Conservation (phyloP, 1,140 invertebrate genomes). For the Triops cancriformis region DNA sequence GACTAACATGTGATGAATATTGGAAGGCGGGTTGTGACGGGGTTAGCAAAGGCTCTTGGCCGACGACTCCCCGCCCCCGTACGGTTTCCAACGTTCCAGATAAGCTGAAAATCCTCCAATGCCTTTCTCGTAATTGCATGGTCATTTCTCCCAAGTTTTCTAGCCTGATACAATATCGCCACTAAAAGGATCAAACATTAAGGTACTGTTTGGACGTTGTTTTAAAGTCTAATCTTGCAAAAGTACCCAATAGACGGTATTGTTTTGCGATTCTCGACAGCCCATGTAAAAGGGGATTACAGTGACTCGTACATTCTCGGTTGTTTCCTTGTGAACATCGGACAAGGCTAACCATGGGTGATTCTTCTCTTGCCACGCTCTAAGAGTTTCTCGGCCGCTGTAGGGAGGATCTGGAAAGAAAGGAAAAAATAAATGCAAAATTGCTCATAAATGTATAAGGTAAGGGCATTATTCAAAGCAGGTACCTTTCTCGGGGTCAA, state of each 20-base stretch:
- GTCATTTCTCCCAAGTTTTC: constrained; percentile 84
- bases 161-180: constrained; percentile 89
- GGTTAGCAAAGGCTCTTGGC: constrained; percentile 87
- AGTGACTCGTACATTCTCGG: constrained; percentile 87
- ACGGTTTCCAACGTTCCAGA: constrained; percentile 92
- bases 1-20: constrained; percentile 90
- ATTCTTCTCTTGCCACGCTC: constrained; percentile 94
- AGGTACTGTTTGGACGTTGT: constrained; percentile 26
- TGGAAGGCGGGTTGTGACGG: constrained; percentile 86
- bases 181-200: constrained; percentile 49
- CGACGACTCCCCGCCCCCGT: constrained; percentile 84
- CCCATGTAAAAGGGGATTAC: constrained; percentile 98
- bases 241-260: constrained; percentile 82
- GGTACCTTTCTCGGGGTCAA: constrained; percentile 64
- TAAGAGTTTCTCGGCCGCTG: constrained; percentile 75
- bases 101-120: constrained; percentile 93
- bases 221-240: constrained; percentile 24
- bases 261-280: constrained; percentile 76
- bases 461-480: constrained; percentile 30
- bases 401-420: constrained; percentile 65
- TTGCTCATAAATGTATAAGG: no score
- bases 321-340: constrained; percentile 96
- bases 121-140: constrained; percentile 85
- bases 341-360: constrained; percentile 93
- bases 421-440: constrained; percentile 6